Evolutionary conservation across 2,888 invertebrate species (phyloP).

Genomic region (Xestia xanthographa): DNA sequence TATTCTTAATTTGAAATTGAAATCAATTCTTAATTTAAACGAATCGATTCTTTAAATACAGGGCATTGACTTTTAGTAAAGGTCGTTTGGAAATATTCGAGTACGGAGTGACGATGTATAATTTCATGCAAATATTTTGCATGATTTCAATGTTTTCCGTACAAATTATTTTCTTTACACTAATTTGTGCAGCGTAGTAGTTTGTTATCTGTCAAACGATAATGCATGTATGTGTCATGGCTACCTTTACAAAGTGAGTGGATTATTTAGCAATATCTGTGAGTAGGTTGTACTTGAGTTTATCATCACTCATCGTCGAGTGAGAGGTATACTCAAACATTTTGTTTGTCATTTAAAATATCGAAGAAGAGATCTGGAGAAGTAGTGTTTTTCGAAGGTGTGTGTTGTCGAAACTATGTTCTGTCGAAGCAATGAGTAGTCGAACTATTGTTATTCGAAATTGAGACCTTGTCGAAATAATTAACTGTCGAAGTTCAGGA

Average conservation of each 20-base stretch:
- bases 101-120: background rate
- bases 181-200: slow-evolving; percentile 36
- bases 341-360: background rate
- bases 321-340: background rate
- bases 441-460: too few relatives aligned
- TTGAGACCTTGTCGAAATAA: too few relatives aligned
- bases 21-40: slow-evolving; percentile 65
- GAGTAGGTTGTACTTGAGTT: slow-evolving; percentile 15
- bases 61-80: slow-evolving; percentile 66
- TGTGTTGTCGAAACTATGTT: too few relatives aligned
- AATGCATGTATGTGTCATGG: slow-evolving; percentile 51
- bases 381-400: too few relatives aligned
- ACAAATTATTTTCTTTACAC: slow-evolving; percentile 26
- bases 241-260: slow-evolving; percentile 27
- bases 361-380: too few relatives aligned
- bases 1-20: slow-evolving; percentile 49
- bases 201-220: slow-evolving; percentile 56
- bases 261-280: slow-evolving; percentile 45
- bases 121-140: slow-evolving; percentile 8
- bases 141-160: slow-evolving; percentile 26
- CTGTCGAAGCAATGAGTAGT: too few relatives aligned
- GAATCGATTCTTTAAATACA: slow-evolving; percentile 58
- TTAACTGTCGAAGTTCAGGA: too few relatives aligned
- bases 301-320: slow-evolving; percentile 7
- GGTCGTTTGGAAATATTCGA: slow-evolving; percentile 54